These are phyloP conservation scores for Eurytoma adleriae DNA, from an alignment of 2,888 invertebrate genomes.

Conservation along the genomic window DNA sequence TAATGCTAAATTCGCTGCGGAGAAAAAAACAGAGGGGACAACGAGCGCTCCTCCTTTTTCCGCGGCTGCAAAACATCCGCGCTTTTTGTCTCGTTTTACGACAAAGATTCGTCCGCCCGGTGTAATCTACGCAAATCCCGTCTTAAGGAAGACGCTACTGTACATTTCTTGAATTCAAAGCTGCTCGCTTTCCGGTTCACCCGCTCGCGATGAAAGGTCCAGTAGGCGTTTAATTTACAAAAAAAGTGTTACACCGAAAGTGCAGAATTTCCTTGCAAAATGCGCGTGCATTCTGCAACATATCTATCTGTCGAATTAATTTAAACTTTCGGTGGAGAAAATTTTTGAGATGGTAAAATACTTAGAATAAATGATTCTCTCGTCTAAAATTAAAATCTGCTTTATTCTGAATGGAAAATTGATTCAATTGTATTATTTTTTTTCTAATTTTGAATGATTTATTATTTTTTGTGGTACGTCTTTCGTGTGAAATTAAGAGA, in stretches of 20 bases:
- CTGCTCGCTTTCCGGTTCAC: conserved; percentile 18
- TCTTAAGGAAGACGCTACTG: conserved; percentile 53
- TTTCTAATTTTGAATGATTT: too few relatives aligned
- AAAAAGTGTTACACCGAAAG: not conserved
- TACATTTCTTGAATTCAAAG: conserved; percentile 35
- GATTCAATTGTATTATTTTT: too few relatives aligned
- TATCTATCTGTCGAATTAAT: too few relatives aligned
- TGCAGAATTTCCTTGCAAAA: not conserved
- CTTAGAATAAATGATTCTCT: too few relatives aligned
- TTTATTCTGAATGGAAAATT: too few relatives aligned
- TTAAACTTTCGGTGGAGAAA: too few relatives aligned
- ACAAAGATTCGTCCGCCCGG: conserved; percentile 39
- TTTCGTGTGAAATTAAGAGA: too few relatives aligned
- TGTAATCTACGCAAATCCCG: conserved; percentile 60
- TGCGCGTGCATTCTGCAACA: too few relatives aligned
- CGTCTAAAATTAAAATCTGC: too few relatives aligned
- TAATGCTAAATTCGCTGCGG: conserved; percentile 12
- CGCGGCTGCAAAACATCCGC: conserved; percentile 7
- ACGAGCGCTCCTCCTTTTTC: not conserved
- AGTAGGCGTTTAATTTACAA: not conserved
- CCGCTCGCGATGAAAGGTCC: not conserved
- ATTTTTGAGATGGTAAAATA: too few relatives aligned
- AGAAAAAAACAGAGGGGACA: too few relatives aligned
- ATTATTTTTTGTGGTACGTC: too few relatives aligned
- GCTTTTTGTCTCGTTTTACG: conserved; percentile 31